Conservation (phyloP, 2,113 vertebrate genomes). For the Cinclus mexicanus region DNA sequence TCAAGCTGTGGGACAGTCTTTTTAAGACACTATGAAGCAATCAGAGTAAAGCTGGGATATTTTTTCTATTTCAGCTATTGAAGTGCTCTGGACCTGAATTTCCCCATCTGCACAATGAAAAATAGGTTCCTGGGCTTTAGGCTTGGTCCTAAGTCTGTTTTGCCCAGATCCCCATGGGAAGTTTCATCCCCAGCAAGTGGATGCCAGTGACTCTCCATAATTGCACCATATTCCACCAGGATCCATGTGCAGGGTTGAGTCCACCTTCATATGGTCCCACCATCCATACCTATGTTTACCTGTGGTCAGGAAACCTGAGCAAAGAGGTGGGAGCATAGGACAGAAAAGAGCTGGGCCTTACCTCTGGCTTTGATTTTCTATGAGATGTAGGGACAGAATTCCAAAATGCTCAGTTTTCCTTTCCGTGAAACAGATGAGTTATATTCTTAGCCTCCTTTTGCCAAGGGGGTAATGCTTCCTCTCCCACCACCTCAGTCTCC, state of each 20-base stretch:
- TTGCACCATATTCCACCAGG: background rate
- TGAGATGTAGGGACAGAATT: background rate
- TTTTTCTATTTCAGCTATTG: background rate
- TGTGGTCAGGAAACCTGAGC: background rate
- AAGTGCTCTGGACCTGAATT: background rate
- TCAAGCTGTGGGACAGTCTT: background rate
- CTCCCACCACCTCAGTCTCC: background rate
- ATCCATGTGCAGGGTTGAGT: background rate
- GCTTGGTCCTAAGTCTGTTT: background rate
- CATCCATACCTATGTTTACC: background rate
- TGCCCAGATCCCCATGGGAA: background rate
- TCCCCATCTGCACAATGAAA: background rate
- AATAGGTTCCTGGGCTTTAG: background rate
- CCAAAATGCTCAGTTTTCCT: background rate
- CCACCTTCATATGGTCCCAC: background rate
- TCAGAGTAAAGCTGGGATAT: background rate
- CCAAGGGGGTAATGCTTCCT: background rate
- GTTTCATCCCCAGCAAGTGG: background rate
- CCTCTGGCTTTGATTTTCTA: background rate
- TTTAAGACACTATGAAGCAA: background rate
- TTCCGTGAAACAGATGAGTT: background rate
- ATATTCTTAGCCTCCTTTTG: background rate
- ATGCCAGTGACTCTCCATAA: background rate
- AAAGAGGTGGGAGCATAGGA: background rate
- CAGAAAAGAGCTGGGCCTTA: background rate